Evolutionary conservation across 2,797 vertebrate genomes (phyloP).

Genomic region (Enteromius treurensis): DNA sequence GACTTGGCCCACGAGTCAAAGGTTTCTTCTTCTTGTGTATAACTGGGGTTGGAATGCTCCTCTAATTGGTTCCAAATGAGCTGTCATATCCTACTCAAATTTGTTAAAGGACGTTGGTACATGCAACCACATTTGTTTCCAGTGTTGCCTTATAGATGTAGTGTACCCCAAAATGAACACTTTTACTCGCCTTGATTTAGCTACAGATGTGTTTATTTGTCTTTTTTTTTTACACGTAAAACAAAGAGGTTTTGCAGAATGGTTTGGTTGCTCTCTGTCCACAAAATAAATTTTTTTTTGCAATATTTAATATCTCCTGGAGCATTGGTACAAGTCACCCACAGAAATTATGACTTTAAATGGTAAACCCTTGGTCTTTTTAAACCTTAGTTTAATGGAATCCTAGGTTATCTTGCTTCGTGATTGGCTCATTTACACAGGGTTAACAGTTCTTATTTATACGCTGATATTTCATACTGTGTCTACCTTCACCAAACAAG

Average conservation of each 20-base stretch:
- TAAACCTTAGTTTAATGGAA: not conserved
- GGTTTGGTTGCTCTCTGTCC: not conserved
- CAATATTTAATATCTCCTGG: not conserved
- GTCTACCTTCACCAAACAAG: too few relatives aligned
- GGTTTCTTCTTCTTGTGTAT: constrained; percentile 12
- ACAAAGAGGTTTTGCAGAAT: not conserved
- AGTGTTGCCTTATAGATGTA: not conserved
- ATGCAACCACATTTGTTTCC: not conserved
- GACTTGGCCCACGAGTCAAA: not conserved
- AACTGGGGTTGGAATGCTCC: not conserved
- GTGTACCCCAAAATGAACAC: not conserved
- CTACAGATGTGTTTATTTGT: not conserved
- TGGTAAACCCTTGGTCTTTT: not conserved
- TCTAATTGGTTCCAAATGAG: constrained; percentile 59
- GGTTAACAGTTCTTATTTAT: not conserved
- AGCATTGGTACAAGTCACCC: not conserved
- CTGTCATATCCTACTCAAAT: constrained; percentile 42
- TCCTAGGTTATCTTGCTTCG: not conserved
- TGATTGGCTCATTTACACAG: not conserved
- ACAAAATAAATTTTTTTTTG: not conserved
- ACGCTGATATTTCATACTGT: not conserved
- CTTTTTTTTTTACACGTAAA: not conserved
- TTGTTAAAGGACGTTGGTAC: constrained; percentile 15
- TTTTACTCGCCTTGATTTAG: not conserved
- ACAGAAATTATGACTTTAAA: not conserved